Conservation (phyloP, 53 echinoderm and acorn worm genomes). For the Holothuria scabra region DNA sequence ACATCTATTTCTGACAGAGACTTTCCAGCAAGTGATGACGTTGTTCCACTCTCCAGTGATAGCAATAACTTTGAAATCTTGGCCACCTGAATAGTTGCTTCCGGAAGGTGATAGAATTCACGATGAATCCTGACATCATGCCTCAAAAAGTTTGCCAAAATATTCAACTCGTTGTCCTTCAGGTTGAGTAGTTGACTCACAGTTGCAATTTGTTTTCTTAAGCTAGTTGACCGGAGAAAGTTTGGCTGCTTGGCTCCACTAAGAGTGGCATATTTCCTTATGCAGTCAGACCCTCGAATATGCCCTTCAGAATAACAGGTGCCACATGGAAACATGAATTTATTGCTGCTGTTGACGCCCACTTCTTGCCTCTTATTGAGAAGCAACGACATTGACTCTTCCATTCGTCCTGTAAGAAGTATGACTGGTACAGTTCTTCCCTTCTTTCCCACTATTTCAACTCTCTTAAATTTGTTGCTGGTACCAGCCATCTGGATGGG, state of each 20-base stretch:
- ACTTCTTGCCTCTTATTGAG: slow-evolving; percentile 43
- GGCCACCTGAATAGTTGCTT: slow-evolving; percentile 72
- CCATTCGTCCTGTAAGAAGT: slow-evolving; percentile 54
- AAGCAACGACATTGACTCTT: slow-evolving; percentile 50
- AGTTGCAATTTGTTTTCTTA: slow-evolving; percentile 70
- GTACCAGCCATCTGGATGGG: too few relatives aligned
- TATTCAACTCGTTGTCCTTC: slow-evolving; percentile 72
- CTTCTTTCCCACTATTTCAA: slow-evolving; percentile 54
- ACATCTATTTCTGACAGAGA: slow-evolving; percentile 60
- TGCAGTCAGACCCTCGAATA: slow-evolving; percentile 66
- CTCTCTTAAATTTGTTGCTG: slow-evolving; percentile 30
- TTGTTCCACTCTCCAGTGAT: slow-evolving; percentile 56
- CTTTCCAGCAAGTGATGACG: slow-evolving; percentile 57
- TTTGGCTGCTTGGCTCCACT: slow-evolving; percentile 63
- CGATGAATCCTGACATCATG: slow-evolving; percentile 76
- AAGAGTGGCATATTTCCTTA: slow-evolving; percentile 48
- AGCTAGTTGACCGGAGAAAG: slow-evolving; percentile 62
- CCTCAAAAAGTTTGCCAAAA: slow-evolving; percentile 73
- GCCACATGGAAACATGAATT: slow-evolving; percentile 62
- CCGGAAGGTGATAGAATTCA: slow-evolving; percentile 75
- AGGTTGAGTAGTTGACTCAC: slow-evolving; percentile 76
- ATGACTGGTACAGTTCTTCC: slow-evolving; percentile 75
- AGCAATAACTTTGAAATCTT: slow-evolving; percentile 76
- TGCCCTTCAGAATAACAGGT: slow-evolving; percentile 43
- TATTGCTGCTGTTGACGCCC: slow-evolving; percentile 58